Evolutionary conservation across 2,113 vertebrate genomes (phyloP).

Genomic region (Prietella phreatophila): DNA sequence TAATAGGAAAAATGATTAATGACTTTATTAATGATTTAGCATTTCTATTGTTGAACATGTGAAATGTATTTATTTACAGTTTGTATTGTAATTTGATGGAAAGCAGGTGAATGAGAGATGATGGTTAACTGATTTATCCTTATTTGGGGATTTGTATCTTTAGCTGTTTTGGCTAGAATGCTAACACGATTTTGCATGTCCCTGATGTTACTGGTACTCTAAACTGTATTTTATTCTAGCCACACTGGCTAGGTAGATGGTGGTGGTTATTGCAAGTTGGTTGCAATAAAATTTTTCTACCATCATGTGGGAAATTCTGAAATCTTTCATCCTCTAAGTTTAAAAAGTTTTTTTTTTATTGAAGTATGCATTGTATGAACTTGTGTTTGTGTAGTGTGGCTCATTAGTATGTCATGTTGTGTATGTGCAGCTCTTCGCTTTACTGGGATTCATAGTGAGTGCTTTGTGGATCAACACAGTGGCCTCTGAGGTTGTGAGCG

Average conservation of each 20-base stretch:
- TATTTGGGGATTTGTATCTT: neutral
- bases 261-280: neutral
- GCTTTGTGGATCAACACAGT: conserved; percentile 86
- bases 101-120: neutral
- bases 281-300: neutral
- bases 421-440: conserved; percentile 79
- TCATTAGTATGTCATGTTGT: neutral
- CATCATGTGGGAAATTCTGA: neutral
- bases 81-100: neutral
- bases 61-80: neutral
- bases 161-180: neutral
- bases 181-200: neutral
- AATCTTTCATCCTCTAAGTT: neutral
- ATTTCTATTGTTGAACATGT: neutral
- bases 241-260: neutral
- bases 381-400: neutral
- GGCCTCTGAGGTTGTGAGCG: conserved; percentile 88
- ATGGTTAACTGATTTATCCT: neutral
- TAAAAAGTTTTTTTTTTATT: neutral
- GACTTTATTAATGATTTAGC: neutral
- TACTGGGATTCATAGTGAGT: conserved; percentile 90
- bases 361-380: neutral
- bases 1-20: neutral
- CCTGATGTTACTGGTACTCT: neutral
- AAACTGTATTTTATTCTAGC: neutral